Conservation (phyloP, 2,888 invertebrate species). For the Crepidodera aurea region DNA sequence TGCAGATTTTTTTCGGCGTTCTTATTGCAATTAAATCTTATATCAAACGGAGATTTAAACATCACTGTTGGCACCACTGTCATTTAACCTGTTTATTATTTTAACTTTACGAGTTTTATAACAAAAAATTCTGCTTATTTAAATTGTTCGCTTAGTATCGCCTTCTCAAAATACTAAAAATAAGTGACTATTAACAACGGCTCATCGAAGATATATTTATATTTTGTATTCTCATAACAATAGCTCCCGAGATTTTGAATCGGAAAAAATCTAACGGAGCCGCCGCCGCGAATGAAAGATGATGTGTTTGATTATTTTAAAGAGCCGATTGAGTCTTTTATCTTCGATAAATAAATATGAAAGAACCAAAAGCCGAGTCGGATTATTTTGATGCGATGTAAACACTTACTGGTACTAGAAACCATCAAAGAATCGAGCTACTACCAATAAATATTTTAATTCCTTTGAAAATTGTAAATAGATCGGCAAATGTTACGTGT, state of each 20-base stretch:
- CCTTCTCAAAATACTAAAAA: constrained; percentile 11
- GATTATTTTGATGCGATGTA: constrained; percentile 54
- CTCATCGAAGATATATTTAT: constrained; percentile 10
- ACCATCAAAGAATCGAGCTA: constrained; percentile 54
- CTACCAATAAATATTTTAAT: constrained; percentile 58
- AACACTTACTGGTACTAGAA: constrained; percentile 55
- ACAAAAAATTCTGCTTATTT: neutral
- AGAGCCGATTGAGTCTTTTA: constrained; percentile 57
- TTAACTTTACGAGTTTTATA: no score
- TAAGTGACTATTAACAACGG: constrained; percentile 10
- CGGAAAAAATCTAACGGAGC: constrained; percentile 21
- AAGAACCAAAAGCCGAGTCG: constrained; percentile 48
- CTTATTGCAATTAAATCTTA: no score
- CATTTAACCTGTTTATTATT: no score
- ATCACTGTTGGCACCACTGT: no score
- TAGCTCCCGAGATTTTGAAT: constrained; percentile 14
- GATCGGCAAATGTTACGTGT: constrained; percentile 54
- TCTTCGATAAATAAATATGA: constrained; percentile 55
- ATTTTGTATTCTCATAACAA: constrained; percentile 25
- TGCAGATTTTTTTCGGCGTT: no score
- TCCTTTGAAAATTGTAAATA: constrained; percentile 56
- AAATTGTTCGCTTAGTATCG: neutral
- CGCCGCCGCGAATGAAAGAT: constrained; percentile 48
- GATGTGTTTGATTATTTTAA: constrained; percentile 56
- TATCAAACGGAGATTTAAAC: no score